Conservation (phyloP, 2,888 invertebrate species). For the Erebia ligea region DNA sequence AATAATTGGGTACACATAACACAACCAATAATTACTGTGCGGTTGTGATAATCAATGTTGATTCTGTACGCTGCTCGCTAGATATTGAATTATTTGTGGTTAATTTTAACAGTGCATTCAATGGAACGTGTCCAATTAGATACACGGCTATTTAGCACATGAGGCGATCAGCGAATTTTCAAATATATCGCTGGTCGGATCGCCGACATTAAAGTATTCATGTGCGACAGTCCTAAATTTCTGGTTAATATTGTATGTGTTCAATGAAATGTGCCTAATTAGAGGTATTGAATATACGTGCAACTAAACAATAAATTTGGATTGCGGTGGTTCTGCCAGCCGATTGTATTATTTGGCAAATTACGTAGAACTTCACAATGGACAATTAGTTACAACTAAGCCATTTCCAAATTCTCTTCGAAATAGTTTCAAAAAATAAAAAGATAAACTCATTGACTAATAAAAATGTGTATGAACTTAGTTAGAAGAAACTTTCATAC, state of each 20-base stretch:
- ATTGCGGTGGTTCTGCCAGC: background rate
- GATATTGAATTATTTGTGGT: conserved; percentile 22
- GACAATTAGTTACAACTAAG: too few species aligned
- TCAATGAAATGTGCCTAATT: conserved; percentile 11
- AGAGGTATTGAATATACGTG: conserved; percentile 16
- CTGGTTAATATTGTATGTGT: background rate
- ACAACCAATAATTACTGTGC: conserved; percentile 39
- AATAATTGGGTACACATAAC: conserved; percentile 29
- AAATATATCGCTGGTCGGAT: background rate
- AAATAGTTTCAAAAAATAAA: too few species aligned
- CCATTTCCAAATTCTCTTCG: too few species aligned
- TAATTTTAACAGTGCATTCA: conserved; percentile 11
- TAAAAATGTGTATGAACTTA: too few species aligned
- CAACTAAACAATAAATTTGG: background rate
- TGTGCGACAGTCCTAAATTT: background rate
- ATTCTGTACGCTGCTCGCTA: conserved; percentile 11
- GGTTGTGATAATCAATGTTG: conserved; percentile 35
- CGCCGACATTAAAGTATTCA: too few species aligned
- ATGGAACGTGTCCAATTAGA: conserved; percentile 13
- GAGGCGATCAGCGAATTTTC: background rate
- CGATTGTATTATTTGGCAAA: conserved; percentile 1
- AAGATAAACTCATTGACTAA: too few species aligned
- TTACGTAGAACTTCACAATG: background rate
- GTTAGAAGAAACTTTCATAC: too few species aligned
- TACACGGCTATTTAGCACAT: background rate